phyloP scores from a whole-genome alignment of 2,888 invertebrate genomes.

The Cephus sareptanus region DNA sequence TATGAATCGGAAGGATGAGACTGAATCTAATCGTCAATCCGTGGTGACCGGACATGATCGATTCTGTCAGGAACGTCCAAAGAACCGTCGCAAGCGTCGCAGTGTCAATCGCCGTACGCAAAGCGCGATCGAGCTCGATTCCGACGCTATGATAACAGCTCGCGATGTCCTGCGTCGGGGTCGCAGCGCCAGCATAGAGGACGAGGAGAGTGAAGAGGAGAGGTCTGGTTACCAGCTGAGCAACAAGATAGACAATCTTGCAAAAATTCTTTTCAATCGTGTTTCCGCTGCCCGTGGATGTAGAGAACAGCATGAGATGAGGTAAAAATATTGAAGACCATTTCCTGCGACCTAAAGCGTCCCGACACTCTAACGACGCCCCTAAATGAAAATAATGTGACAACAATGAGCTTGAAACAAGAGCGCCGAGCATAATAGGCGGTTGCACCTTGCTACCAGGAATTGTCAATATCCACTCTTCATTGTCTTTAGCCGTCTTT shows the following conservation, averaged over 20 bases:
- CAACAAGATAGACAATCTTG: constrained; percentile 80
- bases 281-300: constrained; percentile 59
- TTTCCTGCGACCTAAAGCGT: neutral
- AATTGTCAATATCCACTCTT: neutral
- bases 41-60: constrained; percentile 84
- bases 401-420: neutral
- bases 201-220: constrained; percentile 70
- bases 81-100: constrained; percentile 64
- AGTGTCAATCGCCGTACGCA: constrained; percentile 55
- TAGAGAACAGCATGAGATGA: constrained; percentile 48
- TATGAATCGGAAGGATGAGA: constrained; percentile 72
- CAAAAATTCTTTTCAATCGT: constrained; percentile 76
- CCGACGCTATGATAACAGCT: constrained; percentile 56
- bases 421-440: neutral
- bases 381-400: neutral
- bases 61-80: constrained; percentile 78
- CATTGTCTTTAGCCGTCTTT: constrained; percentile 1
- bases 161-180: constrained; percentile 62
- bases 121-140: constrained; percentile 61
- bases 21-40: constrained; percentile 63
- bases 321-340: constrained; percentile 5
- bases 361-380: neutral
- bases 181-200: constrained; percentile 76
- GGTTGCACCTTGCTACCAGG: neutral
- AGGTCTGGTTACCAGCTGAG: constrained; percentile 73